Evolutionary conservation across 2,113 vertebrate species (phyloP).

Genomic region (Psittacula cyanocephala): DNA sequence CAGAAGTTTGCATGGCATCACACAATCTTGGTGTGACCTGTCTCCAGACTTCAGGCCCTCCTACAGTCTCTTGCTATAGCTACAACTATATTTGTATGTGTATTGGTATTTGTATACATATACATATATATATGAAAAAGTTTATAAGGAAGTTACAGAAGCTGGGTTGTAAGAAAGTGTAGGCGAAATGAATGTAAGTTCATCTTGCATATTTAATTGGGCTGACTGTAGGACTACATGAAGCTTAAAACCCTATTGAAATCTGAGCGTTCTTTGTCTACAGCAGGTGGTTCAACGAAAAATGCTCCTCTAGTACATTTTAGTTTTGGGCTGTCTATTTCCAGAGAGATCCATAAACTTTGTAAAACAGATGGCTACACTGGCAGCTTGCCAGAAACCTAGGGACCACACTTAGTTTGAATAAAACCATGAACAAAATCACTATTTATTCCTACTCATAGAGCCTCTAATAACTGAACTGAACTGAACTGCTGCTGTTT

Average conservation of each 20-base stretch:
- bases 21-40: neutral
- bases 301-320: neutral
- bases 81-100: neutral
- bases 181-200: neutral
- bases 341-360: conserved; percentile 24
- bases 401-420: conserved; percentile 4
- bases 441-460: conserved; percentile 10
- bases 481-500: neutral
- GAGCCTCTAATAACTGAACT: neutral
- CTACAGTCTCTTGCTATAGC: neutral
- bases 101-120: neutral
- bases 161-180: neutral
- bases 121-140: too few relatives aligned
- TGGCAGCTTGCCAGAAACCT: conserved; percentile 43
- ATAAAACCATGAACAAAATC: conserved; percentile 14
- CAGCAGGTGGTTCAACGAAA: conserved; percentile 20
- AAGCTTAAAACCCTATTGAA: neutral
- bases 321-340: conserved; percentile 12
- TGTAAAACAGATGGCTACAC: conserved; percentile 17
- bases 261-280: neutral
- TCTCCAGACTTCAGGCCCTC: neutral
- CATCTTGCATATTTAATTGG: neutral
- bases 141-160: neutral
- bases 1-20: neutral
- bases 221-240: neutral